Evolutionary conservation across 2,797 vertebrate genomes (phyloP).

Genomic region (Poeciliopsis gracilis): DNA sequence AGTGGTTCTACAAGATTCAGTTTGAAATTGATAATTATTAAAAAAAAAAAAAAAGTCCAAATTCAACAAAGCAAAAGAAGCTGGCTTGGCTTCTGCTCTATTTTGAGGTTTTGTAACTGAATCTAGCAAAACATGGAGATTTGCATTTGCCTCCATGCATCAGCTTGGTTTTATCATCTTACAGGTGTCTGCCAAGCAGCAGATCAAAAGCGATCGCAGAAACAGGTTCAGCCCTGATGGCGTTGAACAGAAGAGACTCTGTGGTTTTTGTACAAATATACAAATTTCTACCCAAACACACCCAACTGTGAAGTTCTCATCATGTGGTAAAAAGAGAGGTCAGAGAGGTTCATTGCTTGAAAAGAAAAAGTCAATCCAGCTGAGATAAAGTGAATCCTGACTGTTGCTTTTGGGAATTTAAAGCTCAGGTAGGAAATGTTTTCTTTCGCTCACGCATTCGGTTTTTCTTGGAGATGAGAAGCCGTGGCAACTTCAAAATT

Average conservation of each 20-base stretch:
- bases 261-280: slow-evolving; percentile 80
- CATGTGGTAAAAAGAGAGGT: slow-evolving; percentile 62
- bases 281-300: slow-evolving; percentile 77
- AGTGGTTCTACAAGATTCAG: slow-evolving; percentile 11
- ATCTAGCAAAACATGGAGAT: slow-evolving; percentile 66
- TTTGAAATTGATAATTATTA: slow-evolving; percentile 34
- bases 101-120: slow-evolving; percentile 65
- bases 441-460: slow-evolving; percentile 11
- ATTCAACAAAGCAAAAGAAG: slow-evolving; percentile 20
- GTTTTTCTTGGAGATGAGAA: not conserved
- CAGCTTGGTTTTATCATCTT: slow-evolving; percentile 46
- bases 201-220: slow-evolving; percentile 47
- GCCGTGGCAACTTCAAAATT: not conserved
- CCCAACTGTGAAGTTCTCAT: slow-evolving; percentile 75
- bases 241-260: slow-evolving; percentile 64
- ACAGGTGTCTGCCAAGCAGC: slow-evolving; percentile 45
- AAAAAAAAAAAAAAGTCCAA: slow-evolving; percentile 22
- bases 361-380: slow-evolving; percentile 59
- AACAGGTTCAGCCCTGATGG: slow-evolving; percentile 57
- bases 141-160: slow-evolving; percentile 45
- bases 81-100: slow-evolving; percentile 53
- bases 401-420: slow-evolving; percentile 6
- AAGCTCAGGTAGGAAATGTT: slow-evolving; percentile 23
- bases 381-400: slow-evolving; percentile 49
- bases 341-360: slow-evolving; percentile 63